Evolutionary conservation across 1,140 invertebrate species (phyloP).

Genomic region (Fragariocoptes setiger): DNA sequence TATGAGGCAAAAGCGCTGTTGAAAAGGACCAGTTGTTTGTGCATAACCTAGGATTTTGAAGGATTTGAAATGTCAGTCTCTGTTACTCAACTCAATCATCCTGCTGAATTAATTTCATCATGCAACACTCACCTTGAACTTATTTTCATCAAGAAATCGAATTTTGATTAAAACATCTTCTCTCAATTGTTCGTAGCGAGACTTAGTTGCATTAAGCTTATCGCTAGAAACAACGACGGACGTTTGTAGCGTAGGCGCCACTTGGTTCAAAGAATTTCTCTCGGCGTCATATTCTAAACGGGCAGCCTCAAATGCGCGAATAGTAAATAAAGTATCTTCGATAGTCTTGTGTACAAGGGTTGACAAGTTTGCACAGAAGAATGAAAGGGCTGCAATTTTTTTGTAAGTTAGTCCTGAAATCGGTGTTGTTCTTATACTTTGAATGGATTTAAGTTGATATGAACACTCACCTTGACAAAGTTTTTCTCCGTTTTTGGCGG

Average conservation of each 20-base stretch:
- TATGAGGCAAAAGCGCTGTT: conserved; percentile 86
- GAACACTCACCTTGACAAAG: conserved; percentile 18
- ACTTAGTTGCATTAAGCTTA: conserved; percentile 11
- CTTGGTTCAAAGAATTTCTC: conserved; percentile 22
- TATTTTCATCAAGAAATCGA: conserved; percentile 78
- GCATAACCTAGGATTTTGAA: conserved; percentile 87
- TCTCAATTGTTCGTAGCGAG: conserved; percentile 58
- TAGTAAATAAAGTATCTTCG: conserved; percentile 70
- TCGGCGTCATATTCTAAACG: conserved; percentile 91
- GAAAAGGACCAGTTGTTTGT: conserved; percentile 72
- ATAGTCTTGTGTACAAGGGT: conserved; percentile 87
- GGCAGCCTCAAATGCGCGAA: conserved; percentile 65
- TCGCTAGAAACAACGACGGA: conserved; percentile 17
- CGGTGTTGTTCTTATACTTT: not conserved
- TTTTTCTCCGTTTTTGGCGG: conserved; percentile 74
- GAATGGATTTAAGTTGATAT: not conserved
- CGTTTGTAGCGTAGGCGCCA: conserved; percentile 17
- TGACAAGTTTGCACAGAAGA: conserved; percentile 75
- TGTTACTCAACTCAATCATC: not conserved
- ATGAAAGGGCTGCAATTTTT: conserved; percentile 54
- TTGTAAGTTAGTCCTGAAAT: too few species aligned
- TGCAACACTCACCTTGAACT: conserved; percentile 30
- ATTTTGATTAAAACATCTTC: conserved; percentile 78
- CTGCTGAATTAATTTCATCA: not conserved
- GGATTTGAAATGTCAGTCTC: conserved; percentile 13